Conservation (phyloP, 2,888 invertebrate genomes). For the Drosophila percnosoma region DNA sequence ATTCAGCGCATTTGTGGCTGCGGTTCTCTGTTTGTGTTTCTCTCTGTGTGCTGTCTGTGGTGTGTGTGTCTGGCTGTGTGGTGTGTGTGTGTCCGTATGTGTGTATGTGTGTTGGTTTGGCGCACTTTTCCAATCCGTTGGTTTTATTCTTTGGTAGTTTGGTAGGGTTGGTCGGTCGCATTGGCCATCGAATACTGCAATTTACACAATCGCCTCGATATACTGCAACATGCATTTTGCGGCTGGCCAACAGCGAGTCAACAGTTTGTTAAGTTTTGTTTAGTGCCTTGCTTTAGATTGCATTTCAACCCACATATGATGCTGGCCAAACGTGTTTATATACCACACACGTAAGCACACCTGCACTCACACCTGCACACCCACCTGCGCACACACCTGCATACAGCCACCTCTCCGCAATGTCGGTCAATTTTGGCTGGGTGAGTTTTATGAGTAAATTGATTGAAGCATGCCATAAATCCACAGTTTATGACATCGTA, state of each 20-base stretch:
- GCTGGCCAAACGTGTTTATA: constrained; percentile 91
- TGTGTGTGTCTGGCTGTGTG: constrained; percentile 84
- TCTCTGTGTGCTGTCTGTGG: constrained; percentile 11
- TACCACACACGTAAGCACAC: constrained; percentile 73
- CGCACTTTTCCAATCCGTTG: constrained; percentile 91
- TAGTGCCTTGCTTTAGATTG: constrained; percentile 80
- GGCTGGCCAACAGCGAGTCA: constrained; percentile 87
- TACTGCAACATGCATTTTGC: constrained; percentile 90
- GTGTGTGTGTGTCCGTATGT: constrained; percentile 70
- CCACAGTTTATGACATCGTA: constrained; percentile 23
- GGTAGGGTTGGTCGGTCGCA: constrained; percentile 88
- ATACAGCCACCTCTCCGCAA: constrained; percentile 75
- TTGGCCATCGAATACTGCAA: constrained; percentile 95
- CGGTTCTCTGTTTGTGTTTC: constrained; percentile 2
- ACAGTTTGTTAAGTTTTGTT: constrained; percentile 49
- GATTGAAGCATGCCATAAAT: constrained; percentile 25
- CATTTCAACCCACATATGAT: constrained; percentile 89
- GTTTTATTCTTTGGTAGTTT: constrained; percentile 94
- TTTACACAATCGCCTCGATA: constrained; percentile 91
- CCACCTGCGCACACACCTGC: background rate
- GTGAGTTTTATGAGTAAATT: constrained; percentile 21
- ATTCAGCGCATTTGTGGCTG: constrained; percentile 13
- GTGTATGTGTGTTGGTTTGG: constrained; percentile 86
- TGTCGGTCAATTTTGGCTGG: constrained; percentile 4
- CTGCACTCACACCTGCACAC: constrained; percentile 85